phyloP scores from a whole-genome alignment of 2,113 vertebrate species.

The Dicrurus megarhynchus region DNA sequence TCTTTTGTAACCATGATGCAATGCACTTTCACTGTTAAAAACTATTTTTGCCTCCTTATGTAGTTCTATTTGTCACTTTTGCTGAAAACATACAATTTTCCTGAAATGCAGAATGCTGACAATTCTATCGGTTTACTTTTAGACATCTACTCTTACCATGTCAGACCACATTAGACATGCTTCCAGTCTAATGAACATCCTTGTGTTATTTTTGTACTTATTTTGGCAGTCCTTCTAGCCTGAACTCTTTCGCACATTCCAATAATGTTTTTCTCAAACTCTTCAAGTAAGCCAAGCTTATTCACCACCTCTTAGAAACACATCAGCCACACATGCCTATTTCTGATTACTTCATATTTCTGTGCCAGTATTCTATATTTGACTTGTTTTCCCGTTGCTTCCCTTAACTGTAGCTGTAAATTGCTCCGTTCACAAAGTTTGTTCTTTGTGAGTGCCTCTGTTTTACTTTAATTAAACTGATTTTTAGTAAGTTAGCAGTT shows the following conservation, averaged over 20 bases:
- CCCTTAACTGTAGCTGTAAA: background rate
- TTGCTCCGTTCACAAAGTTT: background rate
- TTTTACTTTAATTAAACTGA: background rate
- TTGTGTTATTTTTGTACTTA: background rate
- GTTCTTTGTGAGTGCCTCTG: background rate
- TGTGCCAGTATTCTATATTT: background rate
- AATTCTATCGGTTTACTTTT: background rate
- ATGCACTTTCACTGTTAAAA: background rate
- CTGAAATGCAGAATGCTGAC: background rate
- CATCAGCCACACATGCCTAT: accelerated
- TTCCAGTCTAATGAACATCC: background rate
- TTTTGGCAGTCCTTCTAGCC: background rate
- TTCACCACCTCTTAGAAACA: background rate
- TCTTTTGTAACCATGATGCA: background rate
- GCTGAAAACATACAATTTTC: background rate
- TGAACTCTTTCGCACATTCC: background rate
- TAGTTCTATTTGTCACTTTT: background rate
- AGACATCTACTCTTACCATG: background rate
- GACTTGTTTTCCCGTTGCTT: background rate
- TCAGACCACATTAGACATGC: background rate
- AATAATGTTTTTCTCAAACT: background rate
- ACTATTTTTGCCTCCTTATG: background rate
- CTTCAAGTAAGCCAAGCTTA: background rate
- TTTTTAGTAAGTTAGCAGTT: background rate
- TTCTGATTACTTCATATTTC: background rate